Base-by-base conservation (phyloP, 35 echinoderm and acorn worm genomes). In the Anneissia japonica region DNA sequence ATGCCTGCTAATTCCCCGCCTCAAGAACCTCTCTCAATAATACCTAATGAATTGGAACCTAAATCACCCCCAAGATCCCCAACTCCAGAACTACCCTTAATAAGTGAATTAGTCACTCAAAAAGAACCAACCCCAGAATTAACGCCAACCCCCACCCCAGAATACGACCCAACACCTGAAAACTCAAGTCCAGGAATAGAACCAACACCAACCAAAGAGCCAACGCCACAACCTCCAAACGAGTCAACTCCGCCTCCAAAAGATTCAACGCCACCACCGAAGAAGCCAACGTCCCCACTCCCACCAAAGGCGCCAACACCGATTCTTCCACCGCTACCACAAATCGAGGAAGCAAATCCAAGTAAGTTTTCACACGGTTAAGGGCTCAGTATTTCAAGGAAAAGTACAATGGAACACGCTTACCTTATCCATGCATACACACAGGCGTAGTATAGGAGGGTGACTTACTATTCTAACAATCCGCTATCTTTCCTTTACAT, bases 81-180 rank as follows among this genome's bases (percentile, higher is more conserved):
- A 35, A 36, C 17, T 40, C 21, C 28, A 0, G 4, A 39, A 17
- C 46, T 23, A 81, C 79, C 30, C 17, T 81, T 39, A 31, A 39
- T n/a, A 81, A n/a, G 38, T 36, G 38, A n/a, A 39, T 40, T 40
- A 81, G 46, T 39, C 37, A 4, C 79, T 39, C 38, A 40, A 81
- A 81, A 38, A 81, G 36, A 36, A 39, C 36, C 46, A 36, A 26
- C 79, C 46, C 17, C 28, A 30, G 31, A 36, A 37, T 36, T 36
- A 36, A 81, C 79, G 35, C 79, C 78, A 34, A 77, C 31, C 26
- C 87, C 79, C 7, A 88, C 46, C 39, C 87, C 87, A 73, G 51
- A 72, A 35, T 64, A 0, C 34, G 19, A 37, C 31, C 77, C 86
- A 32, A 37, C 88, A 77, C 83, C 84, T 16, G 51, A 80, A 86